Base-by-base conservation (phyloP, 2,797 vertebrate species). In the Caiman crocodilus region DNA sequence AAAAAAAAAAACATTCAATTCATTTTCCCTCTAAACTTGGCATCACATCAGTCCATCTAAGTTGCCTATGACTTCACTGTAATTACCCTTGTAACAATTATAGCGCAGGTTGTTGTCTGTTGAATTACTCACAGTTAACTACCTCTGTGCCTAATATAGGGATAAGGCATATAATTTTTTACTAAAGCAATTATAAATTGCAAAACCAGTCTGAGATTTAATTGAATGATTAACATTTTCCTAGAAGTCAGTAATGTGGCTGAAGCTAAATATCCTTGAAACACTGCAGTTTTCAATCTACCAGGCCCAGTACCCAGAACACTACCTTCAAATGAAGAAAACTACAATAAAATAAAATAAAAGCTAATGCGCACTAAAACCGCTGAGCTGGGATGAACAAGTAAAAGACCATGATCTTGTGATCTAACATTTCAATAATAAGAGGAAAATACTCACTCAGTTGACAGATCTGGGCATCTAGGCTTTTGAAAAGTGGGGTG, bases 381-480 rank as follows among this genome's bases (percentile, higher is more conserved):
- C 87, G 92, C 79, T 6, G 18, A 7, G 32, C 89, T 87, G 28
- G 6, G 32, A 77, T 58, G 50, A 91, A 79, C 12, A 87, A 23
- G 6, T 42, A 20, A 80, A 89, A 28, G 12, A 4, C n/a, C 83
- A 55, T 35, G 35, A 8, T 65, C 93, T 90, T 75, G 32, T 61
- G 93, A 91, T 17, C n/a, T 80, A 84, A 14, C 88, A 94, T 93
- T 90, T 83, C 63, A 90, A 69, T 87, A 92, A 88, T 71, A 67
- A 20, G 35, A 93, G 61, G 8, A 2, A 21, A 9, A 25, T 4
- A 21, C 30, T 9, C n/a, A 30, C 55, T 42, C 60, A 32, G 11
- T n/a, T 50, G 9, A 50, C 9, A 50, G 42, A 50, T 50, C 42
- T 50, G 42, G 42, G 42, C 42, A 50, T 50, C 42, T 50, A 50